phyloP scores from a whole-genome alignment of 2,113 vertebrate species.

The Gorsachius goisagi region DNA sequence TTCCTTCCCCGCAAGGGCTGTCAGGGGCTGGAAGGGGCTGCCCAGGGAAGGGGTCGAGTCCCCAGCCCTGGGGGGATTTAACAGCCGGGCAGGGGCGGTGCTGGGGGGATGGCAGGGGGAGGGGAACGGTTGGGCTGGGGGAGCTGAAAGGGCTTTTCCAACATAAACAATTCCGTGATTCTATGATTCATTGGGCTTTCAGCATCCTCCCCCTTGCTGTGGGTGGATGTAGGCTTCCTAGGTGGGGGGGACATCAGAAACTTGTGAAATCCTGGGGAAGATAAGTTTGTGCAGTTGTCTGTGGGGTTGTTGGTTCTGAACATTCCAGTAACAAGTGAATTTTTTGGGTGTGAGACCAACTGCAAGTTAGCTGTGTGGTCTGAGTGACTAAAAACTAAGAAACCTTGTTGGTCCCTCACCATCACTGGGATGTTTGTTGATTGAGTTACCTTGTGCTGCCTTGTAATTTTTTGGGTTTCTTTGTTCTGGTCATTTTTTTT shows the following conservation, averaged over 20 bases:
- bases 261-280: neutral
- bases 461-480: neutral
- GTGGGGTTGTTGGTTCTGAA: neutral
- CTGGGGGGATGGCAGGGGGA: too few relatives aligned
- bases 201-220: fast-evolving
- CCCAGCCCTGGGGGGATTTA: too few relatives aligned
- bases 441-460: neutral
- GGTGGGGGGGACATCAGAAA: neutral
- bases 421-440: fast-evolving
- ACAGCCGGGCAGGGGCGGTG: too few relatives aligned
- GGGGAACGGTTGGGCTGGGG: too few relatives aligned
- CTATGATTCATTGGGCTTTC: neutral
- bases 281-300: fast-evolving
- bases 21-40: too few relatives aligned
- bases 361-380: fast-evolving
- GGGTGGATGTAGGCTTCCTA: fast-evolving
- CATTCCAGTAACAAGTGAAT: neutral
- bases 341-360: neutral
- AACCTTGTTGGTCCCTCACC: neutral
- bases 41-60: too few relatives aligned
- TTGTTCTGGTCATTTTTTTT: neutral
- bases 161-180: too few relatives aligned
- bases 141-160: too few relatives aligned
- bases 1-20: too few relatives aligned
- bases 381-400: neutral